Percentiles rank a stretch among this genome's conserved stretches.
Evolutionary conservation across 2,113 vertebrate species (phyloP).

Genomic region (Hippocampus barbouri): DNA sequence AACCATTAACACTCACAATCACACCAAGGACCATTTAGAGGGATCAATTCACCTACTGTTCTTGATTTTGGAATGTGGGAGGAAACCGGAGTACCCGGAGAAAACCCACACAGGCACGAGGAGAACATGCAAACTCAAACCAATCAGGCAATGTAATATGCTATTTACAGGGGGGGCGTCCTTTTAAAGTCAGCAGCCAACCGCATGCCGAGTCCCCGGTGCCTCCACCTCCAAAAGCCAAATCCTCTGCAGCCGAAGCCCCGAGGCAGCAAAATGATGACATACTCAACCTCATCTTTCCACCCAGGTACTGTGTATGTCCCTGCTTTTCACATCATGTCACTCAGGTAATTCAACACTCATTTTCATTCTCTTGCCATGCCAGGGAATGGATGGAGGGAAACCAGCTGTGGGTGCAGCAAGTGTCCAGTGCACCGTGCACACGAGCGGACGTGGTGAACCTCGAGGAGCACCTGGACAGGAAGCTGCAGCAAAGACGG

Average conservation of each 20-base stretch:
- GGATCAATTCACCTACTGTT: too few relatives aligned
- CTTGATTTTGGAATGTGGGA: too few relatives aligned
- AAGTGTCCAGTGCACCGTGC: slow-evolving; percentile 84
- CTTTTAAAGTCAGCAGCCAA: slow-evolving; percentile 66
- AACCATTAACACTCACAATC: too few relatives aligned
- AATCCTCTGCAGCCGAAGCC: slow-evolving; percentile 53
- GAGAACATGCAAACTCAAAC: background rate
- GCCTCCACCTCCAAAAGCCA: slow-evolving; percentile 76
- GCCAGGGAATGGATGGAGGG: slow-evolving; percentile 83
- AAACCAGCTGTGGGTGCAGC: slow-evolving; percentile 85
- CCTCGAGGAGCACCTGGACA: slow-evolving; percentile 83
- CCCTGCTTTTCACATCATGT: background rate
- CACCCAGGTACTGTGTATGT: slow-evolving; percentile 77
- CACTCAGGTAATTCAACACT: background rate
- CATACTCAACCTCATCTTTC: slow-evolving; percentile 85
- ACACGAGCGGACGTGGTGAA: slow-evolving; percentile 84
- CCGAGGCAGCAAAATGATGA: slow-evolving; percentile 76
- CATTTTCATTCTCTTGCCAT: slow-evolving; percentile 9
- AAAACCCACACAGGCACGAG: too few relatives aligned
- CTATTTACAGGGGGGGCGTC: slow-evolving; percentile 60
- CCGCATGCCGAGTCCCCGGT: slow-evolving; percentile 58
- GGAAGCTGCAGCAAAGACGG: slow-evolving; percentile 80
- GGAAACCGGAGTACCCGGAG: too few relatives aligned
- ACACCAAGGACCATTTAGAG: too few relatives aligned
- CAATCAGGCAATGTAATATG: background rate